These are phyloP conservation scores for Amyelois transitella DNA, from an alignment of 1,140 invertebrate genomes.

Conservation along the genomic window DNA sequence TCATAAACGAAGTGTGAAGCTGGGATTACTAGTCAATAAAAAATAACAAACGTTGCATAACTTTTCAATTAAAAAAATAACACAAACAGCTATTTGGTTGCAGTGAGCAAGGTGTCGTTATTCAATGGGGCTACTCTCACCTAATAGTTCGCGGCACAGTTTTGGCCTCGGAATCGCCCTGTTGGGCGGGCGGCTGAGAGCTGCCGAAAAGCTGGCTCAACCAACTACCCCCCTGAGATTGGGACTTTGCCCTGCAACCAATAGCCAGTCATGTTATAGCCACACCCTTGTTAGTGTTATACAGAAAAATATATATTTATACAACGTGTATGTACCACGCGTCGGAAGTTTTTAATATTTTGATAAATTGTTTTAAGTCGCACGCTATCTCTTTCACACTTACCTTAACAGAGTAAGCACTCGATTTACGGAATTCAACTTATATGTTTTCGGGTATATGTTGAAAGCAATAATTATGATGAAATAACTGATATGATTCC, in stretches of 20 bases:
- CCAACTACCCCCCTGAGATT: slow-evolving; percentile 63
- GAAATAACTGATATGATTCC: too few species aligned
- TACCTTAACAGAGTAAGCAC: too few species aligned
- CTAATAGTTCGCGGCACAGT: slow-evolving; percentile 70
- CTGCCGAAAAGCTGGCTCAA: slow-evolving; percentile 72
- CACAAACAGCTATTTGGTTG: slow-evolving; percentile 2
- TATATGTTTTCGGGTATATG: too few species aligned
- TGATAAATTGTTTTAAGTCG: not conserved
- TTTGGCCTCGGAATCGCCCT: slow-evolving; percentile 45
- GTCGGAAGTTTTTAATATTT: too few species aligned
- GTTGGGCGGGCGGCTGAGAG: slow-evolving; percentile 45
- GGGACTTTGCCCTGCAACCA: slow-evolving; percentile 63
- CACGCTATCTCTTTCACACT: too few species aligned
- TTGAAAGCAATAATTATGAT: too few species aligned
- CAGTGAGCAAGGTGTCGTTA: not conserved
- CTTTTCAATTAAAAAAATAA: too few species aligned
- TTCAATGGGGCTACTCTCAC: slow-evolving; percentile 53
- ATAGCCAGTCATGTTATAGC: slow-evolving; percentile 38
- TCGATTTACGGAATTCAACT: too few species aligned
- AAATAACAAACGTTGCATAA: too few species aligned
- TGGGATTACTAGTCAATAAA: too few species aligned
- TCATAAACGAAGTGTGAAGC: too few species aligned
- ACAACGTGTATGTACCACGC: too few species aligned
- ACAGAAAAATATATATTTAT: slow-evolving; percentile 7
- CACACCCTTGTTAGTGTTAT: slow-evolving; percentile 15